Evolutionary conservation across 1,140 invertebrate genomes (phyloP), one percentile per base, ranked within the genome.

Genomic region (Drosophila subpulchrella): DNA sequence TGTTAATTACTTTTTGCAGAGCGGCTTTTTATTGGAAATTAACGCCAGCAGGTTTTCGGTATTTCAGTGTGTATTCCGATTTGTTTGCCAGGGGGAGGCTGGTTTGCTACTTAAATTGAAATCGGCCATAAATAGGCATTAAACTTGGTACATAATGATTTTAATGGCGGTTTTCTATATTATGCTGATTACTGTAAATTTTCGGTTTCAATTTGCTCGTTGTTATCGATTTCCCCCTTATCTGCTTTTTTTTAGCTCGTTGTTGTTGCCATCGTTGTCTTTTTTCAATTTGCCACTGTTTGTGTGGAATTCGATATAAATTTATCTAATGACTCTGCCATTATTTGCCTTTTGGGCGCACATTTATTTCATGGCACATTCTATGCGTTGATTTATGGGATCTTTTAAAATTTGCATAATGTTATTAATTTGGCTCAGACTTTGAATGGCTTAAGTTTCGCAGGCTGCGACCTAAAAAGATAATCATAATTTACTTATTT

Each of bases 21-120:
- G 61, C 41, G 73, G 50, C 62, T 75, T 85, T 81, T 84, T 85
- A 85, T 84, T 85, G 77, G 70, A 85, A 84, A 84, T 84, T 80
- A 85, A 84, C 70, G 78, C 78, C 78, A 78, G 56, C 67, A 66
- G 61, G 67, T 85, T 85, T 71, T 50, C 24, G 34, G 65, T 24
- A 47, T 71, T 57, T 57, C n/a, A 17, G 27, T 58, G 24, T 39
- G 54, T 63, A 65, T 55, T 68, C 50, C 17, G 42, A 58, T 71
- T 71, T 71, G 67, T 41, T 71, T 71, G 39, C 15, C 30, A 24
- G 20, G 12, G n/a, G 50, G 51, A 34, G 42, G 39, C 8, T 8
- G 27, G n/a, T 1, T 51, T n/a, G 30, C 24, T 66, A 70, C 57
- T 84, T 66, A 68, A 74, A 77, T 85, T 86, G 74, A 86, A 85